These are phyloP conservation scores for Heliconius sara DNA, from an alignment of 2,888 invertebrate species.

Conservation along the genomic window DNA sequence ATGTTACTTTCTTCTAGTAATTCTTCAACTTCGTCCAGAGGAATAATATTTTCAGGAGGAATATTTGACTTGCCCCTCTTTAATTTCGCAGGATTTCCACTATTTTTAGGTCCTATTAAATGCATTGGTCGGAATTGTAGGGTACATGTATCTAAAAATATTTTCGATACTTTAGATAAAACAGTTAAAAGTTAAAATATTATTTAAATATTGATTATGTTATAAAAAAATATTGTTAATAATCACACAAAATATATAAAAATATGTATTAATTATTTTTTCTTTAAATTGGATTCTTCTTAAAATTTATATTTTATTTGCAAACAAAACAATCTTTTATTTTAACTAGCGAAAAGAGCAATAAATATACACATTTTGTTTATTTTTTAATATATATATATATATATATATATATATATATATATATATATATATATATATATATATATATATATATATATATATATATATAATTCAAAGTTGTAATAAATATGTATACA, in stretches of 20 bases:
- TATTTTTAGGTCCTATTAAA: slow-evolving; percentile 41
- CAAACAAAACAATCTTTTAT: not conserved
- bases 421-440: too few species aligned
- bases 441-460: too few species aligned
- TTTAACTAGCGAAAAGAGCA: not conserved
- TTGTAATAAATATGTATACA: too few species aligned
- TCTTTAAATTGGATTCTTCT: not conserved
- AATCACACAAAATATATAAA: not conserved
- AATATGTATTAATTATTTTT: not conserved
- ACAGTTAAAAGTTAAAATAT: not conserved
- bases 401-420: too few species aligned
- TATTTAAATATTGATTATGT: not conserved
- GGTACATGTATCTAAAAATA: slow-evolving; percentile 35
- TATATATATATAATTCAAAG: too few species aligned
- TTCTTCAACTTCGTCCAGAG: not conserved
- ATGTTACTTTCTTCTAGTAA: slow-evolving; percentile 1
- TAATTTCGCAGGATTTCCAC: not conserved
- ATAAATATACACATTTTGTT: too few species aligned
- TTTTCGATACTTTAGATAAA: not conserved
- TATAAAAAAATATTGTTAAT: not conserved
- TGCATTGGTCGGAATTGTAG: slow-evolving; percentile 49
- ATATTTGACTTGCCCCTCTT: slow-evolving; percentile 1
- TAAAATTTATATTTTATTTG: not conserved
- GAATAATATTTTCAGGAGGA: not conserved
- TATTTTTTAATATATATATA: too few species aligned